A percentile compares a stretch with the other conserved stretches of the same genome.
These are phyloP conservation scores for Diuraphis noxia DNA, from an alignment of 1,140 invertebrate species.

Conservation along the genomic window DNA sequence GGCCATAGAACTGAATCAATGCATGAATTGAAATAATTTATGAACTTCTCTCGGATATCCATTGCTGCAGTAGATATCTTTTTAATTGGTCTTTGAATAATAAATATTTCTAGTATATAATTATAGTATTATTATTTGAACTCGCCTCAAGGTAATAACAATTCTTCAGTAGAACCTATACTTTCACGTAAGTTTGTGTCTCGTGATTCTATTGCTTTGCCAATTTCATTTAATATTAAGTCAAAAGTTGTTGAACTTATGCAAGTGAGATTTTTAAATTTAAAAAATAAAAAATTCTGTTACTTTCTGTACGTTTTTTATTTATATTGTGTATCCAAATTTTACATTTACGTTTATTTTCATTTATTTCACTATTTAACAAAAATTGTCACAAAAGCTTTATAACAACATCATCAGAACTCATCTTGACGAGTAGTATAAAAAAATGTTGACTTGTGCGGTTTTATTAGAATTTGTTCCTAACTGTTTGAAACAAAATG, in stretches of 20 bases:
- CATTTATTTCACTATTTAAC: background rate
- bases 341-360: background rate
- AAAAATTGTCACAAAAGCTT: background rate
- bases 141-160: too few species aligned
- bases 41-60: too few species aligned
- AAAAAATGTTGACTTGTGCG: background rate
- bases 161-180: background rate
- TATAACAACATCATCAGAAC: background rate
- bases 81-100: too few species aligned
- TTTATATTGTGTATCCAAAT: background rate
- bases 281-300: background rate
- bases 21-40: too few species aligned
- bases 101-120: too few species aligned
- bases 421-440: background rate
- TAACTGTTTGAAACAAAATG: too few species aligned
- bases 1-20: too few species aligned
- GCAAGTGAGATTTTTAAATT: slow-evolving; percentile 4
- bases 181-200: background rate
- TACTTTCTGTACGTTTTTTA: background rate
- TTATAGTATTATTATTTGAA: too few species aligned
- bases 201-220: background rate
- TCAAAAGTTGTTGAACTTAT: background rate
- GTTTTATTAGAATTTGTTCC: too few species aligned
- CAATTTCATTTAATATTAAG: background rate
- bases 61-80: too few species aligned